These are phyloP conservation scores for Thamnophis sirtalis DNA, from an alignment of 2,113 vertebrate genomes.

Conservation along the genomic window DNA sequence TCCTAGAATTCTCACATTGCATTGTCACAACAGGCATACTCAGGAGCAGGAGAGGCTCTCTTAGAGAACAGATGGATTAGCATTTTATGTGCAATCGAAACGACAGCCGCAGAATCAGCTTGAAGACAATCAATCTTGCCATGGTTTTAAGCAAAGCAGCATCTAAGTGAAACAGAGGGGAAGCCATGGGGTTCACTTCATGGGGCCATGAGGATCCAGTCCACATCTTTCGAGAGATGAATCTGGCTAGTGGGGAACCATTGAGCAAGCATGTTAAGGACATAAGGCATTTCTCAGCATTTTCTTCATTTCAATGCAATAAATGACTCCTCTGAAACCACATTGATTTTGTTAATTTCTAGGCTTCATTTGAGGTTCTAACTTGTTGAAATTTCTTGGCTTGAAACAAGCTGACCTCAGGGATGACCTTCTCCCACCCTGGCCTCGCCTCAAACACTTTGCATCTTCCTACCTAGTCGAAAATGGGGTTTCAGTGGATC, in stretches of 20 bases:
- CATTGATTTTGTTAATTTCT: neutral
- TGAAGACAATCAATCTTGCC: neutral
- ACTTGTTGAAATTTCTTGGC: neutral
- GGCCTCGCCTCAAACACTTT: neutral
- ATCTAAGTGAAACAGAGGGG: neutral
- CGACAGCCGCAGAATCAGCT: neutral
- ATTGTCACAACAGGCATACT: neutral
- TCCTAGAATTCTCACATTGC: neutral
- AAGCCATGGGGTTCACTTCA: neutral
- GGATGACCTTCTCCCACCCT: neutral
- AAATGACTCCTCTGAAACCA: neutral
- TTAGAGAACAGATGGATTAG: neutral
- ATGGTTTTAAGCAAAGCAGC: neutral
- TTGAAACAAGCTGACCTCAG: neutral
- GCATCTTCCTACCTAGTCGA: neutral
- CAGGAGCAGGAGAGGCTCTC: neutral
- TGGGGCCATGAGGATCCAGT: neutral
- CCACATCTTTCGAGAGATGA: neutral
- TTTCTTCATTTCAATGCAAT: fast-evolving
- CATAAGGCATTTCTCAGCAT: neutral
- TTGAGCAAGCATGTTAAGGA: neutral
- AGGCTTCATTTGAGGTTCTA: neutral
- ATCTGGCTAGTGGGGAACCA: neutral
- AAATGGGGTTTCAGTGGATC: neutral
- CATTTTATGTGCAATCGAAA: neutral